Evolutionary conservation across 2,797 vertebrate species (phyloP).

Genomic region (Lerista edwardsae): DNA sequence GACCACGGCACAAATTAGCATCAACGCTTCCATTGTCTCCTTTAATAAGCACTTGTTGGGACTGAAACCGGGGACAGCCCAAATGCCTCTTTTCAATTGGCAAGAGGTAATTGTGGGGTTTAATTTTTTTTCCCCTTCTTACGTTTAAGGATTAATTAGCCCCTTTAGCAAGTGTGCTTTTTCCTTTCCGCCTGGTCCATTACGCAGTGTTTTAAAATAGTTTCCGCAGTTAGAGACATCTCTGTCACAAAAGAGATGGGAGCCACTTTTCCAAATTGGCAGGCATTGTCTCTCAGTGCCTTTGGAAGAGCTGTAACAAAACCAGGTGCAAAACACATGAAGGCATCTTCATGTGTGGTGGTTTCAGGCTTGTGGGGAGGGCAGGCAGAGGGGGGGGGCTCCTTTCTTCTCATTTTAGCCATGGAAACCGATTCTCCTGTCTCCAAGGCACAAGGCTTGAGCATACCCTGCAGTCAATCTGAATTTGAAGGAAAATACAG

Average conservation of each 20-base stretch:
- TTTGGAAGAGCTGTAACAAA: background rate
- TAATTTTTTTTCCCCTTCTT: background rate
- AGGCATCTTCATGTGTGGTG: background rate
- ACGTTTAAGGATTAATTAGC: conserved; percentile 72
- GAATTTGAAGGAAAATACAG: no score
- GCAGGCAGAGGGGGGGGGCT: background rate
- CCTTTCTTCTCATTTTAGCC: background rate
- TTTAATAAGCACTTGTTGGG: conserved; percentile 79
- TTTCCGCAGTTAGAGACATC: background rate
- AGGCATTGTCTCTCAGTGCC: background rate
- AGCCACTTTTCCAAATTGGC: background rate
- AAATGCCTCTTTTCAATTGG: conserved; percentile 72
- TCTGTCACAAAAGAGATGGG: background rate
- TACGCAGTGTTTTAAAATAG: background rate
- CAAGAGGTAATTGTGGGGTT: conserved; percentile 69
- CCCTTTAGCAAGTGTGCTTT: conserved; percentile 51
- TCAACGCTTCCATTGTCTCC: conserved; percentile 72
- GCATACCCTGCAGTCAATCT: no score
- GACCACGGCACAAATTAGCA: conserved; percentile 75
- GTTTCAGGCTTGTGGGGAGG: background rate
- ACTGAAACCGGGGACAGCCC: conserved; percentile 54
- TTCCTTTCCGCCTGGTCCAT: conserved; percentile 47
- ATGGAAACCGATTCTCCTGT: no score
- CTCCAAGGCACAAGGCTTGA: no score
- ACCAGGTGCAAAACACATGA: background rate